These are phyloP conservation scores for Corvus moneduloides DNA, from an alignment of 2,113 vertebrate species.

Conservation along the genomic window DNA sequence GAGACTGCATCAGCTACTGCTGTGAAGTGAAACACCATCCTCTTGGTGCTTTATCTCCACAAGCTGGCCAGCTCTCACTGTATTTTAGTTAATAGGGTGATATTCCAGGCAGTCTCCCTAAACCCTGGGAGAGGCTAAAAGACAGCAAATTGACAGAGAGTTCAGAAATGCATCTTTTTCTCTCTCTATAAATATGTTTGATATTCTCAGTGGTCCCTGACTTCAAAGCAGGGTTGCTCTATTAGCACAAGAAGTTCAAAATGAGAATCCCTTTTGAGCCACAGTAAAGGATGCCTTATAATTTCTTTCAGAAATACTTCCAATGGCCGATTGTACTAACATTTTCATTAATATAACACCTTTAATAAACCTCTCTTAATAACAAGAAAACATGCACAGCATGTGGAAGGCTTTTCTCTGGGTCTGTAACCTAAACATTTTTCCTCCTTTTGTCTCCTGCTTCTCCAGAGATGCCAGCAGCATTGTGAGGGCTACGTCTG, in stretches of 20 bases:
- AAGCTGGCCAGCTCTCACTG: neutral
- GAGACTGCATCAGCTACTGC: neutral
- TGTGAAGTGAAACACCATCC: neutral
- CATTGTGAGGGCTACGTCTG: neutral
- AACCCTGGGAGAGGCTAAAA: neutral
- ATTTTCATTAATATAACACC: conserved; percentile 48
- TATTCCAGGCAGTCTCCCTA: neutral
- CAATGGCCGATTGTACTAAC: neutral
- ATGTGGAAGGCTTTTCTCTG: neutral
- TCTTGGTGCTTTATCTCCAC: neutral
- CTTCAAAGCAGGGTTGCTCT: neutral
- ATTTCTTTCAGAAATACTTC: conserved; percentile 23
- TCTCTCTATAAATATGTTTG: neutral
- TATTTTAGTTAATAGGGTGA: neutral
- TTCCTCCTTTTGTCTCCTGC: neutral
- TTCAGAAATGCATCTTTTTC: neutral
- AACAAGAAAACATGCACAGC: neutral
- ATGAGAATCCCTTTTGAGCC: neutral
- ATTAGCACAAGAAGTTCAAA: conserved; percentile 9
- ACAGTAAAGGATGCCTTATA: conserved; percentile 24
- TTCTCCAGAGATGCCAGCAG: neutral
- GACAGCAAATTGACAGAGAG: neutral
- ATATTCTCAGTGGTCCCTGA: conserved; percentile 6
- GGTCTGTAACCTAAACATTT: neutral
- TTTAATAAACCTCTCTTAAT: conserved; percentile 34